Evolutionary conservation across 2,888 invertebrate species (phyloP).

Genomic region (Campaea margaritaria): DNA sequence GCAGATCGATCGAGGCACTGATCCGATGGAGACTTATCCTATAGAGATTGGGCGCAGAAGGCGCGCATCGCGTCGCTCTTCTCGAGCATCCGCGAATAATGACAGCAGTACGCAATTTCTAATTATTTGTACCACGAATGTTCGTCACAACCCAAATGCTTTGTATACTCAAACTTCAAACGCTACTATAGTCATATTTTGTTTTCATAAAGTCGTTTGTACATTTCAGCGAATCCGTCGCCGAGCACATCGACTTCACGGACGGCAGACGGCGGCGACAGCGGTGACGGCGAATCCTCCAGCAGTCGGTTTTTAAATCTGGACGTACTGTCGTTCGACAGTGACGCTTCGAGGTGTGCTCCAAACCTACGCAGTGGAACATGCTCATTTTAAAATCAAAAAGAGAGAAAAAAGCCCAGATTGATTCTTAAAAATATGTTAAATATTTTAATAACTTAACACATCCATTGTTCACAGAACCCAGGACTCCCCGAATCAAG

Average conservation of each 20-base stretch:
- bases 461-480: slow-evolving; percentile 52
- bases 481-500: slow-evolving; percentile 55
- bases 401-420: too few species aligned
- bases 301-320: slow-evolving; percentile 68
- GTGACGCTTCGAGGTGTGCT: slow-evolving; percentile 58
- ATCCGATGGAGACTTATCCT: slow-evolving; percentile 88
- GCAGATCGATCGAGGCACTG: slow-evolving; percentile 89
- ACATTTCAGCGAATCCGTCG: slow-evolving; percentile 50
- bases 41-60: slow-evolving; percentile 31
- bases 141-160: too few species aligned
- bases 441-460: too few species aligned
- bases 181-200: too few species aligned
- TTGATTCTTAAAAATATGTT: too few species aligned
- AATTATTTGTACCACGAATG: too few species aligned
- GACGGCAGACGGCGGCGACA: slow-evolving; percentile 48
- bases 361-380: neutral
- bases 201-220: slow-evolving; percentile 14
- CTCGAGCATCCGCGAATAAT: slow-evolving; percentile 44
- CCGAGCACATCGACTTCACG: slow-evolving; percentile 58
- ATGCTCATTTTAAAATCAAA: too few species aligned
- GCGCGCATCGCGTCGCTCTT: slow-evolving; percentile 33
- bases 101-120: slow-evolving; percentile 49
- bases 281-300: slow-evolving; percentile 57
- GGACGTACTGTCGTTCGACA: slow-evolving; percentile 70
- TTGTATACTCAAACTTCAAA: too few species aligned